A percentile compares a stretch with the other conserved stretches of the same genome.
Evolutionary conservation across 2,797 vertebrate species (phyloP).

Genomic region (Thripadectes ignobilis): DNA sequence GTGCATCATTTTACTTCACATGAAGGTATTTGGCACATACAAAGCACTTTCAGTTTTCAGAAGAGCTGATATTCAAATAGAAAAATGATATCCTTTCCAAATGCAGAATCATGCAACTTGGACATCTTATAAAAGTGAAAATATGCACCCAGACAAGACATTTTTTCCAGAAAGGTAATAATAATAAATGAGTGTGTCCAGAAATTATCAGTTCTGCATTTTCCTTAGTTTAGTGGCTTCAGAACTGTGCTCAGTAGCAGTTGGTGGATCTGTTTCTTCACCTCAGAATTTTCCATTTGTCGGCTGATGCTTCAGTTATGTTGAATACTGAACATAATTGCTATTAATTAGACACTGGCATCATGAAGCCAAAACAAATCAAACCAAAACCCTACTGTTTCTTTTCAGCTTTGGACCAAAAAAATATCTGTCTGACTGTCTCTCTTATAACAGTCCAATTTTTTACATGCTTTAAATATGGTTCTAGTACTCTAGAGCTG

Average conservation of each 20-base stretch:
- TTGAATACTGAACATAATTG: not conserved
- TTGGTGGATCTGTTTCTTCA: not conserved
- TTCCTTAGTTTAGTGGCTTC: not conserved
- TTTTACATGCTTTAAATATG: slow-evolving; percentile 41
- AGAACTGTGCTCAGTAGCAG: not conserved
- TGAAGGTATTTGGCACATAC: not conserved
- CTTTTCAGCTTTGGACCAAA: not conserved
- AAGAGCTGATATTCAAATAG: not conserved
- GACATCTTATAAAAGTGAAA: not conserved
- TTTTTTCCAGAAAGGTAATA: not conserved
- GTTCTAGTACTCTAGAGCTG: slow-evolving; percentile 44
- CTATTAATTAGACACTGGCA: slow-evolving; percentile 17
- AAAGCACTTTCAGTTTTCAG: not conserved
- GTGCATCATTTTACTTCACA: not conserved
- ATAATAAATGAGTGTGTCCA: not conserved
- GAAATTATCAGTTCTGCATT: not conserved
- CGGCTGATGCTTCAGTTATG: not conserved
- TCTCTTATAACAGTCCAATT: slow-evolving; percentile 5
- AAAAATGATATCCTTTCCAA: not conserved
- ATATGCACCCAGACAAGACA: not conserved
- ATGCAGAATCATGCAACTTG: not conserved
- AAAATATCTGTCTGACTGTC: not conserved
- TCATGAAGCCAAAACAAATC: not conserved
- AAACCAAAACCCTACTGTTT: not conserved
- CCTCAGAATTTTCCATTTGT: not conserved